Base-by-base conservation (phyloP, 2,888 invertebrate genomes). In the Heliothis peltigera region DNA sequence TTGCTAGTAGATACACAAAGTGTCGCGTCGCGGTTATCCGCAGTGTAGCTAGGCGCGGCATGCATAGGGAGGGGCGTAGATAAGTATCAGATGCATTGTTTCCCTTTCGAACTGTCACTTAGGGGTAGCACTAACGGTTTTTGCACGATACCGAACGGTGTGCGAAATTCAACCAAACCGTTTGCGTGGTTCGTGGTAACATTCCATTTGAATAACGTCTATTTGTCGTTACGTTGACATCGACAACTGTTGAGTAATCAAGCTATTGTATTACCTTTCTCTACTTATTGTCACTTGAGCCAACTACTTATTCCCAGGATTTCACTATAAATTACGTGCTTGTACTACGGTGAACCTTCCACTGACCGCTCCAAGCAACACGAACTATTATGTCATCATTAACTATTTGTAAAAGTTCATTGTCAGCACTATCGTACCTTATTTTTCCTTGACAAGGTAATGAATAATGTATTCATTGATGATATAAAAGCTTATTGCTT, bases 401-500 rank as follows among this genome's bases (percentile, higher is more conserved):
- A 64, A 65, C 42, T 51, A 61, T 76, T 69, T 54, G 72, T 79
- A 60, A 48, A 75, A 76, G 56, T 60, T 53, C 25, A 64, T 76
- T 65, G 77, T 71, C 66, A 70, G 64, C 63, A 69, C 56, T 61
- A 64, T 60, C 56, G 48, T 65, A 62, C 54, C 61, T 75, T 72
- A 64, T 69, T 81, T 80, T 68, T 78, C 69, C 54, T 62, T 79
- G 58, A 64, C 64, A 67, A 67, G 53, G 70, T 70, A 74, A 83
- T 84, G 78, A 75, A 83, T 83, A 77, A 84, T 84, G 81, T 82
- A 84, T 84, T 61, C 55, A 58, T 70, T 61, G 65, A 66, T 76
- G 64, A 67, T 71, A 75, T 73, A 72, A 77, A 74, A 77, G 80
- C 81, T 74, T 77, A 80, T 78, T 82, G 81, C 77, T 83, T 78